A percentile compares a stretch with the other conserved stretches of the same genome.
Conservation (phyloP, 2,888 invertebrate genomes). For the Spodoptera exigua region DNA sequence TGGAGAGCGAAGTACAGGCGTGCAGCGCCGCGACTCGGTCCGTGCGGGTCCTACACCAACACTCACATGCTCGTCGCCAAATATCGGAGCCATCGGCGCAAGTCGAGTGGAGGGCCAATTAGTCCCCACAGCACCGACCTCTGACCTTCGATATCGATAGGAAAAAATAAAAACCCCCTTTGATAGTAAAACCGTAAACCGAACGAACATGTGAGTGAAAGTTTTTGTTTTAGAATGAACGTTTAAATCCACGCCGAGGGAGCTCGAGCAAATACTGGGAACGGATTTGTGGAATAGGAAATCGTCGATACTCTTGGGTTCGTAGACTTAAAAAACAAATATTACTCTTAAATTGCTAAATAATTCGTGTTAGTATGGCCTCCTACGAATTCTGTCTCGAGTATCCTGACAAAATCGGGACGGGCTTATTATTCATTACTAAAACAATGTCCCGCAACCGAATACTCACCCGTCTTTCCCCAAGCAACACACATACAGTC, state of each 20-base stretch:
- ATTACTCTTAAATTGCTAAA: no score
- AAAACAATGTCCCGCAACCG: conserved; percentile 7
- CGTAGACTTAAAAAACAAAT: neutral
- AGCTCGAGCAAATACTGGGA: conserved; percentile 18
- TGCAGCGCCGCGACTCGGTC: conserved; percentile 9
- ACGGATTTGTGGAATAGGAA: conserved; percentile 13
- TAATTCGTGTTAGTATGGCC: no score
- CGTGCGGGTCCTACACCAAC: conserved; percentile 30
- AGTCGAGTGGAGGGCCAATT: conserved; percentile 57
- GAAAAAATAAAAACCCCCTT: conserved; percentile 48
- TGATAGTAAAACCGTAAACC: conserved; percentile 39
- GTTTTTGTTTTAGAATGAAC: conserved; percentile 21
- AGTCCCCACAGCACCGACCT: conserved; percentile 43
- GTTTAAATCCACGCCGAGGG: conserved; percentile 5
- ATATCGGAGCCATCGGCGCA: conserved; percentile 23
- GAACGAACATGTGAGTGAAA: conserved; percentile 24
- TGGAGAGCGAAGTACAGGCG: conserved; percentile 9
- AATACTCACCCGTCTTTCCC: conserved; percentile 6
- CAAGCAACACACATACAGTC: conserved; percentile 11
- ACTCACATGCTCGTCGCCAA: conserved; percentile 24
- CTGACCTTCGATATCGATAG: conserved; percentile 51
- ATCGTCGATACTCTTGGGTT: neutral
- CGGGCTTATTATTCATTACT: neutral
- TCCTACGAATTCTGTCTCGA: no score
- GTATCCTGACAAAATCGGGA: neutral